A percentile compares a stretch with the other conserved stretches of the same genome.
Conservation (phyloP, 2,888 invertebrate species). For the Tribolium freemani region DNA sequence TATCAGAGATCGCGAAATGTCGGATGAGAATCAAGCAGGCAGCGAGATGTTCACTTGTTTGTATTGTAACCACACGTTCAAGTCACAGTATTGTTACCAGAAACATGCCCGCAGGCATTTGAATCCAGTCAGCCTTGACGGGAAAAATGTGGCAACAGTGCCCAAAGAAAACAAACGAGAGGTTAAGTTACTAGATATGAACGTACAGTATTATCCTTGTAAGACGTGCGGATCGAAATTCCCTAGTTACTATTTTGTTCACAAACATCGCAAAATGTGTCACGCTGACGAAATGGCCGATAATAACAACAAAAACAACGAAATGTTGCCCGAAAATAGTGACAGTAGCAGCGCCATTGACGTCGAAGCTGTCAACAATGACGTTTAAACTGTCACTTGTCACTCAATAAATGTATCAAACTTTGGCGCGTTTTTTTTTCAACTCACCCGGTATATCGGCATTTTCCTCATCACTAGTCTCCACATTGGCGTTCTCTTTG, state of each 20-base stretch:
- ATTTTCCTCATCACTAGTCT: conserved; percentile 73
- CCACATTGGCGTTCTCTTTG: conserved; percentile 69
- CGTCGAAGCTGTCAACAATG: conserved; percentile 58
- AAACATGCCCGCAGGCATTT: conserved; percentile 81
- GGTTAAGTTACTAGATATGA: conserved; percentile 79
- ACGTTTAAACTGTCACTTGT: conserved; percentile 7
- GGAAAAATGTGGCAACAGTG: conserved; percentile 52
- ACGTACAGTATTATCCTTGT: conserved; percentile 93
- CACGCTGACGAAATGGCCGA: conserved; percentile 77
- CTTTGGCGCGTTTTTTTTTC: neutral
- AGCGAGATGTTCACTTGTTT: conserved; percentile 76
- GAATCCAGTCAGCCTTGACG: conserved; percentile 73
- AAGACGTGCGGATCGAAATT: conserved; percentile 94
- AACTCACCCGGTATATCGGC: conserved; percentile 72
- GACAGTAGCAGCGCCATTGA: conserved; percentile 58
- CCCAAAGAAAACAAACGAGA: conserved; percentile 68
- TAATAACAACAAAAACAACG: conserved; percentile 64
- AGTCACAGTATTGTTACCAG: conserved; percentile 88
- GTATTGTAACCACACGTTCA: conserved; percentile 85
- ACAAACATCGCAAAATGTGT: conserved; percentile 90
- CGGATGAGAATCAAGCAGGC: conserved; percentile 62
- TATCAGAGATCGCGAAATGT: conserved; percentile 61
- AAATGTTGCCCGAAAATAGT: conserved; percentile 58
- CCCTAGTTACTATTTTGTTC: conserved; percentile 94
- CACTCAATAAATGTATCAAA: conserved; percentile 18